Evolutionary conservation across 2,797 vertebrate genomes (phyloP), one percentile per base, ranked within the genome.

Genomic region (Esox lucius): DNA sequence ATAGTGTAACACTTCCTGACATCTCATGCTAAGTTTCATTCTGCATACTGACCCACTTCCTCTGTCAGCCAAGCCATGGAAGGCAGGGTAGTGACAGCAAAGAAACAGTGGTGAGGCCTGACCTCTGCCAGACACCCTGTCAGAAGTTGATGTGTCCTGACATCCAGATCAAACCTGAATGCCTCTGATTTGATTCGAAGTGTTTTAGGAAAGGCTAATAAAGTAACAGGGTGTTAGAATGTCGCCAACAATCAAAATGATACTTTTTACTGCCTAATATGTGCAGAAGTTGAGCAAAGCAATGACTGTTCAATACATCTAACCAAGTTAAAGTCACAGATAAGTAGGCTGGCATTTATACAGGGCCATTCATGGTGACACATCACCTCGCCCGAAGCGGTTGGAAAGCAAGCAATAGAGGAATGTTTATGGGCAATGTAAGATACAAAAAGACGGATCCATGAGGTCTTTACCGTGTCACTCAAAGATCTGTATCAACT

Each of bases 11-110:
- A 73, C 83, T 78, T 82, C 83, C 75, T 85, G 73, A 78, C 75
- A 81, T 88, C 86, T 82, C 80, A 81, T 70, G 80, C 80, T 88
- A 85, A 85, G 87, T 87, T 92, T 87, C 84, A 87, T 74, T 85
- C 79, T 77, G 83, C 84, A 90, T 89, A 88, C 88, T 90, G 91
- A 91, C 89, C 89, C 84, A 92, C 87, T 93, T 94, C 91, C 89
- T 88, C 72, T 78, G 71, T 81, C 67, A 76, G 75, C 77, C 70
- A 68, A 79, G 79, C 75, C 72, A 81, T 75, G 75, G 74, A 68
- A 61, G 77, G 72, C 74, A 82, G 75, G 71, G 71, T 75, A 74
- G 5, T 6, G 80, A 86, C 74, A 74, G 79, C 71, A 70, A 35
- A 80, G 78, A 9, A 79, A 72, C 75, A 65, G 68, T 26, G 56